phyloP scores from a whole-genome alignment of 23 tunicate genomes.

The Ciona savignyi region DNA sequence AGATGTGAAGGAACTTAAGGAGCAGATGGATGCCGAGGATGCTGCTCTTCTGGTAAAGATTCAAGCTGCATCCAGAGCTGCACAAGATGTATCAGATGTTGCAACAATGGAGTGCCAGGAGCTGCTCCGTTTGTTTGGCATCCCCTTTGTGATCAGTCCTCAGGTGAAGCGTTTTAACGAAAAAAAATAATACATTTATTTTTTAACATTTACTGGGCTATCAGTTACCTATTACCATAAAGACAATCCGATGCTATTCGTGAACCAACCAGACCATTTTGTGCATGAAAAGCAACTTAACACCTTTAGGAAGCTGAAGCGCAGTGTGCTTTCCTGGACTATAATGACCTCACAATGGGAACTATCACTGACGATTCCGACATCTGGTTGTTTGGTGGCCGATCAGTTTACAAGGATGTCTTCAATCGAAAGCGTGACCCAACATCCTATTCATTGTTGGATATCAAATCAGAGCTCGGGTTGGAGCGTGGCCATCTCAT shows the following conservation, averaged over 20 bases:
- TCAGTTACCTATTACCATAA: no score
- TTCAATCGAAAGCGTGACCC: conserved; percentile 72
- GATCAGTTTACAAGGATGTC: conserved; percentile 45
- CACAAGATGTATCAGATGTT: conserved; percentile 40
- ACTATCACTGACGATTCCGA: conserved; percentile 94
- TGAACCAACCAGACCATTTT: no score
- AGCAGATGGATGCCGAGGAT: conserved; percentile 57
- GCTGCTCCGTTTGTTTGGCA: conserved; percentile 68
- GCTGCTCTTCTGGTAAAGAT: conserved; percentile 28
- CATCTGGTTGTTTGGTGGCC: conserved; percentile 74
- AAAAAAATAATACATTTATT: no score
- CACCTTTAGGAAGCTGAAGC: conserved; percentile 87
- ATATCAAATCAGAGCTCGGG: conserved; percentile 69
- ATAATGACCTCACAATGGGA: conserved; percentile 54
- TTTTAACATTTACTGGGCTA: no score
- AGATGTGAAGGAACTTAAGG: conserved; percentile 11
- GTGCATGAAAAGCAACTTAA: no score
- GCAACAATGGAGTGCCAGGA: conserved; percentile 74
- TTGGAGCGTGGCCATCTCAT: conserved; percentile 55
- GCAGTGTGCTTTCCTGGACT: conserved; percentile 83
- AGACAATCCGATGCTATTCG: no score
- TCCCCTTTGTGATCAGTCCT: conserved; percentile 78
- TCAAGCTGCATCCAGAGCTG: conserved; percentile 49
- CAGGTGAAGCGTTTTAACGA: no score
- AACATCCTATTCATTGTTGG: conserved; percentile 16